These are phyloP conservation scores for Polypterus senegalus DNA, from an alignment of 2,113 vertebrate species.

Conservation along the genomic window DNA sequence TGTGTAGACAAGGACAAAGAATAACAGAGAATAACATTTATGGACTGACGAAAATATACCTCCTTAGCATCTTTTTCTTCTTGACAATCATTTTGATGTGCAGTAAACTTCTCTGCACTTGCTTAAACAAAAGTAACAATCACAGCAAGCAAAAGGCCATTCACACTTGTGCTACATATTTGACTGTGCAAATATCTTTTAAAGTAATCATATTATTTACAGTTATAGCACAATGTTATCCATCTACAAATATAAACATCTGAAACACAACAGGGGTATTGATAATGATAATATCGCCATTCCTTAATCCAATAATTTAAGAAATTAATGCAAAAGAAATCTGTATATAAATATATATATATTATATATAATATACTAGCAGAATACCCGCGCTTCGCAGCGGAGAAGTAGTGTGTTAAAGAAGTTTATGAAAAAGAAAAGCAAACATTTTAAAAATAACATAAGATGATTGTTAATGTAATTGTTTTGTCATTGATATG, in stretches of 20 bases:
- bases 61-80: conserved; percentile 22
- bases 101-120: conserved; percentile 25
- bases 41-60: conserved; percentile 27
- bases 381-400: no score
- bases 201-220: conserved; percentile 4
- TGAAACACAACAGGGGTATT: conserved; percentile 31
- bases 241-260: conserved; percentile 16
- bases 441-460: no score
- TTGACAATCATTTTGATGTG: conserved; percentile 32
- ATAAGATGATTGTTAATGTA: no score
- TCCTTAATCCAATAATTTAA: conserved; percentile 33
- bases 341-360: conserved; percentile 6
- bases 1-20: conserved; percentile 29
- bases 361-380: no score
- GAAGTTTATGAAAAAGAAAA: no score
- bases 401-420: no score
- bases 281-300: conserved; percentile 24
- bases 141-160: conserved; percentile 25
- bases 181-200: conserved; percentile 25
- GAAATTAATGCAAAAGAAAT: conserved; percentile 33
- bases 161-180: conserved; percentile 28
- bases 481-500: no score
- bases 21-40: conserved; percentile 25
- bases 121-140: conserved; percentile 8
- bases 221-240: conserved; percentile 21